Evolutionary conservation across 1,140 invertebrate species (phyloP).

Genomic region (Drosophila ironensis): DNA sequence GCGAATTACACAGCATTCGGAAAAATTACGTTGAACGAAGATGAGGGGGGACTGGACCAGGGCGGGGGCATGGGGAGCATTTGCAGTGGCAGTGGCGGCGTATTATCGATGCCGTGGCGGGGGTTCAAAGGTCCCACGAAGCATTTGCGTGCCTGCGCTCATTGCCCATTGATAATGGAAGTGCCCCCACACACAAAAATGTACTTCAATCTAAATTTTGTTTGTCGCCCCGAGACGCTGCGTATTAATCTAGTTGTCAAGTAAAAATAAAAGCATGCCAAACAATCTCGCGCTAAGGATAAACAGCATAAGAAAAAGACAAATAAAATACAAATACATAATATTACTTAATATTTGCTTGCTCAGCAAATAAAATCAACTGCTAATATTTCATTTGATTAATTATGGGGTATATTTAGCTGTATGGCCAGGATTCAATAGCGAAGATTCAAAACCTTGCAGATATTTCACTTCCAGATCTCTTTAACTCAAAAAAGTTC

Average conservation of each 20-base stretch:
- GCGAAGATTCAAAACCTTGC: no score
- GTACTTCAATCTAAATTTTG: constrained; percentile 22
- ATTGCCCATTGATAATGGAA: constrained; percentile 45
- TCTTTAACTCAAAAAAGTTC: no score
- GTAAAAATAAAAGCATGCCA: constrained; percentile 14
- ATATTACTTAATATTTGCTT: no score
- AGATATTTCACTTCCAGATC: no score
- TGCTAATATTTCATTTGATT: no score
- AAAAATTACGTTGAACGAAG: constrained; percentile 42
- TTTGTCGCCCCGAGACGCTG: constrained; percentile 29
- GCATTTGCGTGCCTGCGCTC: constrained; percentile 34
- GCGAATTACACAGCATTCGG: constrained; percentile 43
- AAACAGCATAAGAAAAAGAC: no score
- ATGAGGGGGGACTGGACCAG: no score
- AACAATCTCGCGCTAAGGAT: no score
- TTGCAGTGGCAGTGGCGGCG: neutral
- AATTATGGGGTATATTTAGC: no score
- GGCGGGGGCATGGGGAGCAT: neutral
- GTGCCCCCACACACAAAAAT: constrained; percentile 21
- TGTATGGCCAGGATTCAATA: no score
- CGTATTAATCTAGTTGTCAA: constrained; percentile 48
- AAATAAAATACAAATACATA: no score
- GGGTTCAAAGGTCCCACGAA: constrained; percentile 50
- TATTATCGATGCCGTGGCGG: constrained; percentile 42
- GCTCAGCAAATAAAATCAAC: no score